These are phyloP conservation scores for Babylonia areolata DNA, from an alignment of 1,140 invertebrate species.

Conservation along the genomic window DNA sequence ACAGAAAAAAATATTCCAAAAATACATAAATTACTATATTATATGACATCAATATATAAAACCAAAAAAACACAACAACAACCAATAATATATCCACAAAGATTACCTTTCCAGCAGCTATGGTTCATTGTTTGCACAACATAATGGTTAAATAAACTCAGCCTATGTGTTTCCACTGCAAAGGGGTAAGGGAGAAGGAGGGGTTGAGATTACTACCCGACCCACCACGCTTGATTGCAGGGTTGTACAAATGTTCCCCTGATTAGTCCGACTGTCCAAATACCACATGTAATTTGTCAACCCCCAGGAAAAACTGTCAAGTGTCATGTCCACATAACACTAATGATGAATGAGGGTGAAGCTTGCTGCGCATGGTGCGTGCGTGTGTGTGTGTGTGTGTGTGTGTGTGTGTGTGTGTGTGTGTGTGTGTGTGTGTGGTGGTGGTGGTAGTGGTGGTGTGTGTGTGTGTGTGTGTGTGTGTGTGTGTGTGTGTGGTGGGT, in stretches of 20 bases:
- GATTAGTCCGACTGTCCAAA: not conserved
- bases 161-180: not conserved
- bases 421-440: not conserved
- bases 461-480: conserved; percentile 17
- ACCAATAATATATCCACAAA: no score
- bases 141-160: not conserved
- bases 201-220: no score
- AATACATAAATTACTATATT: no score
- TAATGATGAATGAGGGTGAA: not conserved
- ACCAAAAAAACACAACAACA: no score
- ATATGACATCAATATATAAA: no score
- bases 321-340: not conserved
- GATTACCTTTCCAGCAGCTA: not conserved
- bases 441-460: no score
- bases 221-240: not conserved
- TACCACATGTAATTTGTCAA: not conserved
- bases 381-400: conserved; percentile 1
- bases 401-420: not conserved
- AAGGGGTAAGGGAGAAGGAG: no score
- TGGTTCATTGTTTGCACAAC: not conserved
- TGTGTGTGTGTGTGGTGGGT: conserved; percentile 14
- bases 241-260: not conserved
- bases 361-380: not conserved
- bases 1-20: no score
- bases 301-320: not conserved